phyloP scores from a whole-genome alignment of 2,113 vertebrate genomes.

The Eurypyga helias region DNA sequence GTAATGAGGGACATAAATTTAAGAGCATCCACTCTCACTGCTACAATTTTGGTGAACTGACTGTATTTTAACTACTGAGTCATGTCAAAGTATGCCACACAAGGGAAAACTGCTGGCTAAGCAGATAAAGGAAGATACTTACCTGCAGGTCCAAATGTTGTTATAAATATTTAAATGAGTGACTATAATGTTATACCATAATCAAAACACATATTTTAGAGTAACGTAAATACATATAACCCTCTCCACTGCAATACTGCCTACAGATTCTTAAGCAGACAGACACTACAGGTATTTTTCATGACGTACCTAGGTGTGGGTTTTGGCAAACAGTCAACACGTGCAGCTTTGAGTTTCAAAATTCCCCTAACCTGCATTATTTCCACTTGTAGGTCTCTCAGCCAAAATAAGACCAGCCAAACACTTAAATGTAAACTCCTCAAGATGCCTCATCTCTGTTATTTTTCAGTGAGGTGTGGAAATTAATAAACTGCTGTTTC shows the following conservation, averaged over 20 bases:
- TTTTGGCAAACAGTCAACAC: neutral
- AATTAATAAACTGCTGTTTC: conserved; percentile 65
- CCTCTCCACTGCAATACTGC: neutral
- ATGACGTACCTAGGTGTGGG: neutral
- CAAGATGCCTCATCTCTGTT: conserved; percentile 42
- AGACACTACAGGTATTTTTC: neutral
- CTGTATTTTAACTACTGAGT: neutral
- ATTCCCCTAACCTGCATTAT: conserved; percentile 24
- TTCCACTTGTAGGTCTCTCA: conserved; percentile 12
- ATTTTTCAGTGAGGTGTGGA: conserved; percentile 64
- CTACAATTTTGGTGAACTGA: neutral
- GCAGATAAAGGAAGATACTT: neutral
- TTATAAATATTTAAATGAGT: conserved; percentile 4
- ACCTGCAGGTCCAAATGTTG: neutral
- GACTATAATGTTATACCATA: neutral
- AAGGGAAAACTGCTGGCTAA: neutral
- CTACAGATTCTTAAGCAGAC: neutral
- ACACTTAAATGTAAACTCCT: conserved; percentile 11
- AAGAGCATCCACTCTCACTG: neutral
- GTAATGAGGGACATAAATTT: neutral
- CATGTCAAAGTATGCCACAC: neutral
- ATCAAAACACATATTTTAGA: neutral
- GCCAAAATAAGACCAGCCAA: conserved; percentile 22
- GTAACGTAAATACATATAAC: neutral
- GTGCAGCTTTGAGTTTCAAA: neutral